Base-by-base conservation (phyloP, 2,113 vertebrate genomes). In the Lepus europaeus region DNA sequence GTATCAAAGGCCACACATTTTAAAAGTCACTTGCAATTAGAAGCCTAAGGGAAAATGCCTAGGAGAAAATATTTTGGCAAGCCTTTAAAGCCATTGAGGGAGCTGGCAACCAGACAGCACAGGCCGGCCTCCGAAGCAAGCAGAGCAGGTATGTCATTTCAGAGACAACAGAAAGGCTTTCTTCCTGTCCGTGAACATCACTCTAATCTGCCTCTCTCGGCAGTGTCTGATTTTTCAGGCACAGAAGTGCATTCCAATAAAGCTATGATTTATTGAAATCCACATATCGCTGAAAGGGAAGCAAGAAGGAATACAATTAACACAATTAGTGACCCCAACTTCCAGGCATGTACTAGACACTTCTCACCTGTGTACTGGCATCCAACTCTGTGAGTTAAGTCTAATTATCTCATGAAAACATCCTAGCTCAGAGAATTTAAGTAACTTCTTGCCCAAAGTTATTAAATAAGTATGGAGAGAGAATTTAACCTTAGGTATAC, bases 1-100 rank as follows among this genome's bases (percentile, higher is more conserved):
- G 93, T 97, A 96, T 74, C 94, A 97, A 96, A 97, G 96, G 97
- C 97, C 96, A 97, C 80, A 94, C 94, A 95, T 96, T 96, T 95
- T 36, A 97, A 97, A 96, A 96, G 94, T 94, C 93, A 95, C 89
- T 94, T 96, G 93, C 96, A 95, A 97, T 94, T 96, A 95, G 87
- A 96, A 93, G 89, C 80, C 94, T 95, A 61, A 90, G 84, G 90
- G 89, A 91, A 95, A 96, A 93, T 61, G 76, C 91, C 64, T 64
- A 39, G 31, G 56, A 94, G 87, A 97, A 95, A 96, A 96, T 88
- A 89, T 94, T 96, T 94, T 94, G 96, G 95, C 91, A 96, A 94
- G 87, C 69, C 64, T 78, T 77, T 64, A 87, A 92, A 95, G 61
- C 87, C 17, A 94, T 94, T 96, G 91, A 64, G 66, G 79, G 87